Percentiles rank a stretch among this genome's conserved stretches.
Evolutionary conservation across 2,113 vertebrate species (phyloP).

Genomic region (Pycnonotus jocosus): DNA sequence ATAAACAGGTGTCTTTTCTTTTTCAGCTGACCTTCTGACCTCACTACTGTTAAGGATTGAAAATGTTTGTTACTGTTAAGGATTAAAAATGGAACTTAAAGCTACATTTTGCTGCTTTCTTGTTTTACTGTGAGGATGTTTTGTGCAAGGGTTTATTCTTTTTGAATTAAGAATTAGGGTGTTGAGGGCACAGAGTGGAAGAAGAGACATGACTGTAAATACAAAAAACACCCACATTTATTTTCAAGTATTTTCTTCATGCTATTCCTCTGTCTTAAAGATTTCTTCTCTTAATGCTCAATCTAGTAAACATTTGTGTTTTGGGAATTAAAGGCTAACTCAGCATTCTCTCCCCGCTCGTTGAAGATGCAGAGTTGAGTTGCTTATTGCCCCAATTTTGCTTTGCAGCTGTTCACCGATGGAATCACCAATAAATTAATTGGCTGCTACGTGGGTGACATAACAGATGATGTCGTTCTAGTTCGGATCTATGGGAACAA

Average conservation of each 20-base stretch:
- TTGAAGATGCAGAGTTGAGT: neutral
- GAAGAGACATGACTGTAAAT: neutral
- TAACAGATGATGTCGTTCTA: constrained; percentile 87
- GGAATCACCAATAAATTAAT: constrained; percentile 97
- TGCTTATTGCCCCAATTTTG: neutral
- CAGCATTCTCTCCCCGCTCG: accelerated
- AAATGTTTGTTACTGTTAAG: neutral
- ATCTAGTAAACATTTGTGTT: neutral
- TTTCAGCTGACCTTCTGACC: neutral
- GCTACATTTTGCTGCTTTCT: neutral
- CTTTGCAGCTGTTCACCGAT: constrained; percentile 88
- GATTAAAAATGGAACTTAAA: neutral
- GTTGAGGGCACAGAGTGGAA: neutral
- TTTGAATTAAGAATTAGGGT: neutral
- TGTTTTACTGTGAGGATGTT: neutral
- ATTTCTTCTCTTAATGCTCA: neutral
- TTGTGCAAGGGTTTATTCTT: neutral
- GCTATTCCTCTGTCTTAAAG: neutral
- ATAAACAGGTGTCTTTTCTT: neutral
- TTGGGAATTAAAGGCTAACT: neutral
- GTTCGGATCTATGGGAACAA: constrained; percentile 97
- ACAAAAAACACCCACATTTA: too few relatives aligned
- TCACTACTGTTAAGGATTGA: neutral
- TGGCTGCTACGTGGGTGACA: constrained; percentile 85
- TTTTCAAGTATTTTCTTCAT: neutral